These are phyloP conservation scores for Aphidius colemani DNA, from an alignment of 2,888 invertebrate genomes.

Conservation along the genomic window DNA sequence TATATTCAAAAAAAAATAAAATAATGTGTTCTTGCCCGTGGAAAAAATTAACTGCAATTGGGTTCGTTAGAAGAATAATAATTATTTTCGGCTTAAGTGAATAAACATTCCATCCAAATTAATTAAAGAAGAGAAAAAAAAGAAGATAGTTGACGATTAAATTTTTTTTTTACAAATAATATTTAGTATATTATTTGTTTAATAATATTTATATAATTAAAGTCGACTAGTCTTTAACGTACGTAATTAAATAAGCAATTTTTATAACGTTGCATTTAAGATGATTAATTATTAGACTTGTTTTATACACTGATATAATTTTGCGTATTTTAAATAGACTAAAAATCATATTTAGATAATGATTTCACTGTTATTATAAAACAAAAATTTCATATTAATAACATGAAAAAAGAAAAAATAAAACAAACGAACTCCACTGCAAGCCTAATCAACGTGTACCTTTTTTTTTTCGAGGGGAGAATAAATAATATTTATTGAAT, in stretches of 20 bases:
- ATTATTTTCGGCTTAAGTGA: neutral
- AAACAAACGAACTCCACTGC: neutral
- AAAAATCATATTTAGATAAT: neutral
- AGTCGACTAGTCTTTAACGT: no score
- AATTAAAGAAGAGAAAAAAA: conserved; percentile 28
- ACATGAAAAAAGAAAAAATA: neutral
- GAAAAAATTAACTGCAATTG: conserved; percentile 31
- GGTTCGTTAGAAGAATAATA: no score
- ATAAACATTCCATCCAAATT: conserved; percentile 51
- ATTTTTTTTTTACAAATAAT: conserved; percentile 10
- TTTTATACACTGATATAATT: neutral
- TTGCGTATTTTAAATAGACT: no score
- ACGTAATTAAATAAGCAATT: neutral
- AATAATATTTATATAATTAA: neutral
- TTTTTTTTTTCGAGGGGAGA: neutral
- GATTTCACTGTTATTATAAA: conserved; percentile 6
- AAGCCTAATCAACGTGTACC: conserved; percentile 14
- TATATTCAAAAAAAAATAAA: conserved; percentile 10
- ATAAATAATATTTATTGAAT: no score
- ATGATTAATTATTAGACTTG: neutral
- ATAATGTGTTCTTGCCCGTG: neutral
- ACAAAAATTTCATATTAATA: neutral
- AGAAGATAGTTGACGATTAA: conserved; percentile 1
- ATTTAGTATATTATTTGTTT: neutral
- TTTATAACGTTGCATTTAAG: conserved; percentile 15